Evolutionary conservation across 1,140 invertebrate species (phyloP), one percentile per base, ranked within the genome.

Genomic region (Tachypleus tridentatus): DNA sequence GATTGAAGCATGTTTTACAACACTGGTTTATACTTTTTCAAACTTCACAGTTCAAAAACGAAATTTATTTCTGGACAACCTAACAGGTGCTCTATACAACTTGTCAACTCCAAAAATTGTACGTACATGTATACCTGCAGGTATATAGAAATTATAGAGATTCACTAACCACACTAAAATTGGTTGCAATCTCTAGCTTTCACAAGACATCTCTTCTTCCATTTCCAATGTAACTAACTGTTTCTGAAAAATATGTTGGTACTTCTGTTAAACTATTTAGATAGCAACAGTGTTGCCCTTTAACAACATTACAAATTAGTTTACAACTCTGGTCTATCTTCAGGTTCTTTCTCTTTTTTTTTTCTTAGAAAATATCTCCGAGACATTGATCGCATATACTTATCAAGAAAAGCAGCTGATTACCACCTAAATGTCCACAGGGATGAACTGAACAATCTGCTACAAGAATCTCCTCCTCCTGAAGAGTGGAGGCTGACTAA

Each of bases 321-420:
- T 60, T 58, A 10, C n/a, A 9, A 8, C 10, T 56, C 29, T 53
- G n/a, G 10, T 60, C 49, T 29, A 9, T 61, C 7, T 48, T 47
- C 1, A 58, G 9, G 11, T 60, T 50, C 29, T 54, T 0, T 10
- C n/a, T 62, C 9, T 7, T 51, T 11, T 10, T 49, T n/a, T 4
- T 52, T n/a, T 60, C 66, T 10, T 60, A 71, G 70, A 47, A 70
- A 70, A 63, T 74, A 69, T 59, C 54, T 74, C 47, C 61, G 66
- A 7, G 69, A 73, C 57, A 60, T 57, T n/a, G 72, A 72, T 61
- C 59, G 72, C 29, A 50, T 68, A 49, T 58, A 47, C 29, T 57
- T 74, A 9, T 64, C 65, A 7, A 52, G 60, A 11, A 29, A 56
- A 49, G 62, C 67, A 5, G 64, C 61, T 60, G 63, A 64, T 11